Evolutionary conservation across 2,113 vertebrate genomes (phyloP), one percentile per base, ranked within the genome.

Genomic region (Paradoxurus hermaphroditus): DNA sequence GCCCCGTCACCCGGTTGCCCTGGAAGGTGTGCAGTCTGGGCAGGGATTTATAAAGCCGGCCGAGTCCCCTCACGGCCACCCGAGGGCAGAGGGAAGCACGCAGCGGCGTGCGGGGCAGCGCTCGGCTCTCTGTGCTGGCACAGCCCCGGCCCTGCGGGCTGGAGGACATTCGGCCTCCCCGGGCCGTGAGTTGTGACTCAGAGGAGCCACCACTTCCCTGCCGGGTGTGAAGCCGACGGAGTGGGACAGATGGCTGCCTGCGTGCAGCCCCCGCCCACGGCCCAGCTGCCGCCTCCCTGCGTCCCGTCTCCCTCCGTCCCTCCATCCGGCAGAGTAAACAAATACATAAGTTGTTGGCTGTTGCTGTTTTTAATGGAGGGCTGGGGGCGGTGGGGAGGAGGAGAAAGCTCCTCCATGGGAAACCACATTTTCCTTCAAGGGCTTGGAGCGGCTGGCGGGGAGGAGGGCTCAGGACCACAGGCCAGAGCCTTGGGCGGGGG

Each of bases 271-370:
- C 92, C 63, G 1, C 92, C 96, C 96, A 96, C n/a, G 1, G 46
- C 73, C 67, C 79, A 86, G 94, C 95, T 94, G 96, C 94, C 4
- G 1, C 63, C 79, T 81, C 83, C 72, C 25, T 0, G 0, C 21
- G 72, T 86, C 70, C 84, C 0, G 3, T 23, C 70, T 84, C 75
- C 75, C 78, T 93, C n/a, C n/a, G n/a, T n/a, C n/a, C n/a, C 46
- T 46, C 68, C 73, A 21, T 4, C 94, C 11, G 11, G 73, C 95
- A 53, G 87, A 97, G 95, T 81, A 94, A 97, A 97, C 51, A 97
- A 92, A 96, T 21, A 85, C 95, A 70, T 34, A 83, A 23, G 82
- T 82, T 41, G 77, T 67, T 85, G 94, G 78, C 86, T 36, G 92
- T 5, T 36, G 92, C 90, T 62, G 51, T 19, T 88, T 70, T 27